phyloP scores from a whole-genome alignment of 2,797 vertebrate genomes.

The Erithacus rubecula region DNA sequence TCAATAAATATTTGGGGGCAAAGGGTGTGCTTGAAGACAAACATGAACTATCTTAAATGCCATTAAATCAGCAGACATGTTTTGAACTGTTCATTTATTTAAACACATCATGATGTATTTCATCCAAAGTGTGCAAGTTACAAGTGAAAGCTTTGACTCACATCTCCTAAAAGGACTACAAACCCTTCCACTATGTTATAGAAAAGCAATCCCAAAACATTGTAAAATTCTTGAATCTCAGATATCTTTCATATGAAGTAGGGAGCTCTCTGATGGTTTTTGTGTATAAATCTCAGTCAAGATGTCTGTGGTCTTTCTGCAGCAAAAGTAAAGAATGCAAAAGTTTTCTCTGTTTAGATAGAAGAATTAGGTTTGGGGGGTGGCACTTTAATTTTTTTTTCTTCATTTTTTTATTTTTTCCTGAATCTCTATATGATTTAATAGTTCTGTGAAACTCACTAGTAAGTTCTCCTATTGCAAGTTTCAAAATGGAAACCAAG shows the following conservation, averaged over 20 bases:
- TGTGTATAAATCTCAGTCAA: neutral
- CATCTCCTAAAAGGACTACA: neutral
- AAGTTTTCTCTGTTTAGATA: neutral
- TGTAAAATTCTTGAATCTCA: neutral
- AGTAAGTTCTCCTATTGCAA: constrained; percentile 22
- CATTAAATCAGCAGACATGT: neutral
- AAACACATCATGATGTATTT: neutral
- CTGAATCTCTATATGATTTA: neutral
- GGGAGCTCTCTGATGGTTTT: neutral
- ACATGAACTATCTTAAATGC: neutral
- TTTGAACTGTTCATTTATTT: neutral
- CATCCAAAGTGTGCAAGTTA: neutral
- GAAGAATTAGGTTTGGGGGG: neutral
- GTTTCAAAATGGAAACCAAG: constrained; percentile 2
- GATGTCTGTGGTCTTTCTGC: neutral
- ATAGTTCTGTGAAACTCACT: neutral
- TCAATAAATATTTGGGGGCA: neutral
- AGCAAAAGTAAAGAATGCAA: neutral
- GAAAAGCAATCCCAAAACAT: neutral
- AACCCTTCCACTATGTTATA: neutral
- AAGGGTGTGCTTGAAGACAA: neutral
- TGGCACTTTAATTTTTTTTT: neutral
- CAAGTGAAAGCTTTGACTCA: neutral
- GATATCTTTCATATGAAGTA: neutral
- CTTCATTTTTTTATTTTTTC: neutral